Percentiles rank a stretch among this genome's conserved stretches.
These are phyloP conservation scores for Diorhabda elongata DNA, from an alignment of 1,140 invertebrate genomes.

Conservation along the genomic window DNA sequence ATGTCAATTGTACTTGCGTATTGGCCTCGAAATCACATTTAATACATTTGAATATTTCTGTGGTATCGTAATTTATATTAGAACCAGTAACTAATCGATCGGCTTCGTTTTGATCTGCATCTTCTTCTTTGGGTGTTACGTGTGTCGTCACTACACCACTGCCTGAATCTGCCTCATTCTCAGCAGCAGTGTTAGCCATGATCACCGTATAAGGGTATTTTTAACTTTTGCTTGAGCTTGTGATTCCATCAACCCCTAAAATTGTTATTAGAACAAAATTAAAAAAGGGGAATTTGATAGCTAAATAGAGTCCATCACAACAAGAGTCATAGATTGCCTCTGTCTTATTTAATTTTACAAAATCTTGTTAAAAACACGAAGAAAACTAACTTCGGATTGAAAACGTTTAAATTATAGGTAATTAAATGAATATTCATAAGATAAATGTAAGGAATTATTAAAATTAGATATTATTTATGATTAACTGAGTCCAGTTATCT, in stretches of 20 bases:
- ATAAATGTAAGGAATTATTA: too few relatives aligned
- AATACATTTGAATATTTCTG: constrained; percentile 49
- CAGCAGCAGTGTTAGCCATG: constrained; percentile 46
- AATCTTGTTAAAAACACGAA: too few relatives aligned
- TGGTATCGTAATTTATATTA: constrained; percentile 60
- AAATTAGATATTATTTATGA: too few relatives aligned
- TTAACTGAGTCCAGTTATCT: too few relatives aligned
- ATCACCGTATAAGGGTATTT: constrained; percentile 34
- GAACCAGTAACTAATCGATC: constrained; percentile 47
- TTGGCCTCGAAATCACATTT: constrained; percentile 65
- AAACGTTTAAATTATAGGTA: too few relatives aligned
- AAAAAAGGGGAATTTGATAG: too few relatives aligned
- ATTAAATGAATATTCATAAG: too few relatives aligned
- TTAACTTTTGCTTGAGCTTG: neutral
- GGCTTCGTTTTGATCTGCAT: constrained; percentile 43
- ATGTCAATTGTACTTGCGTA: constrained; percentile 56
- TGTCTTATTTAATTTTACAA: too few relatives aligned
- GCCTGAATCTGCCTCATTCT: constrained; percentile 48
- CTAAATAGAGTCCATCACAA: too few relatives aligned
- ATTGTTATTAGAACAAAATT: neutral
- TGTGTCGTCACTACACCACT: constrained; percentile 28
- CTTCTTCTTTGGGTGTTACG: constrained; percentile 38
- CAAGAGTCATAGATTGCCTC: too few relatives aligned
- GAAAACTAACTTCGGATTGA: too few relatives aligned
- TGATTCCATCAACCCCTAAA: constrained; percentile 39